Conservation (phyloP, 2,888 invertebrate genomes). For the Volucella zonaria region DNA sequence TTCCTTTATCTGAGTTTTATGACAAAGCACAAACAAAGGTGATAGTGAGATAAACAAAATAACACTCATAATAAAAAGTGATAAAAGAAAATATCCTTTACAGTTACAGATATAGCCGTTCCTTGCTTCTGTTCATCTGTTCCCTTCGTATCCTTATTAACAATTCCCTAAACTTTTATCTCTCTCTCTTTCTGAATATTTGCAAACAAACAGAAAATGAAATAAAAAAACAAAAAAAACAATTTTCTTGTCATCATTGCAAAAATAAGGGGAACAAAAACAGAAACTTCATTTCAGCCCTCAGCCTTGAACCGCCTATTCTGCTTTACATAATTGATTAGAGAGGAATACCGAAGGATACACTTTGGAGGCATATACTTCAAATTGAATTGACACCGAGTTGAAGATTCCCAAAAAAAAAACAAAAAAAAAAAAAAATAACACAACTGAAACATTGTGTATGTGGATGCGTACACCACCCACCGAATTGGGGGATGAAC, state of each 20-base stretch:
- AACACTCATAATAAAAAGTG: too few species aligned
- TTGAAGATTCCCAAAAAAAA: too few species aligned
- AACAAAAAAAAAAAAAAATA: too few species aligned
- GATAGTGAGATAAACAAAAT: too few species aligned
- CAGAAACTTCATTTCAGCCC: conserved; percentile 5
- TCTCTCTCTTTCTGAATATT: conserved; percentile 11
- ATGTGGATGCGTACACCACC: too few species aligned
- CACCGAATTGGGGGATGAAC: too few species aligned
- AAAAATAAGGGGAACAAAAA: neutral
- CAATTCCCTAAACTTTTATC: conserved; percentile 51
- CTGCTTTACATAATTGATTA: conserved; percentile 71
- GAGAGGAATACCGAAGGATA: conserved; percentile 60
- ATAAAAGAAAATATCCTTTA: too few species aligned
- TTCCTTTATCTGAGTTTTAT: too few species aligned
- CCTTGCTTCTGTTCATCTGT: too few species aligned
- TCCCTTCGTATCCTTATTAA: conserved; percentile 47
- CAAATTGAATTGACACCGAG: conserved; percentile 41
- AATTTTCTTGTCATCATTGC: conserved; percentile 28
- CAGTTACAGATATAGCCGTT: too few species aligned
- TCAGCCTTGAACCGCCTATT: neutral
- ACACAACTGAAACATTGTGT: too few species aligned
- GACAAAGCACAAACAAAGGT: too few species aligned
- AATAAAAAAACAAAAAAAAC: neutral
- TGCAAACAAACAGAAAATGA: conserved; percentile 23
- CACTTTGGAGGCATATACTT: conserved; percentile 39